These are phyloP conservation scores for Chaetorhynchus papuensis DNA, from an alignment of 2,113 vertebrate genomes.

Conservation along the genomic window DNA sequence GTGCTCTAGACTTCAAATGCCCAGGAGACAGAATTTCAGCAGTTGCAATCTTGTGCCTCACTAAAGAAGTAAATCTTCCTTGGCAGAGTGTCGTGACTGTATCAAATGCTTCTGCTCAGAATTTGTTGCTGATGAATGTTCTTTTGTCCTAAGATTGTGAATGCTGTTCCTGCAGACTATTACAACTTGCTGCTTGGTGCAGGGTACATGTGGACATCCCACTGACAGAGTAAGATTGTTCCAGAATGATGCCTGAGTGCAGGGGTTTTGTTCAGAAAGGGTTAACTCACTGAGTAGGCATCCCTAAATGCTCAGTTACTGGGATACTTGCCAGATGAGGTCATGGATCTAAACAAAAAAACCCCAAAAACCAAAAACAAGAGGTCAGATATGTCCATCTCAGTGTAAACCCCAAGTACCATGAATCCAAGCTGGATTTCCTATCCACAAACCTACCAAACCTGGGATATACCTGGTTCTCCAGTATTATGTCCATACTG, in stretches of 20 bases:
- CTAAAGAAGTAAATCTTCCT: background rate
- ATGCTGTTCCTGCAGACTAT: background rate
- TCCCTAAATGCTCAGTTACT: background rate
- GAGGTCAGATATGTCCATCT: background rate
- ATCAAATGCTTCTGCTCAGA: background rate
- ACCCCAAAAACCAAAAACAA: background rate
- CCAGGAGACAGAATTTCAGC: background rate
- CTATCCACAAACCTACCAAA: background rate
- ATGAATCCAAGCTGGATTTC: background rate
- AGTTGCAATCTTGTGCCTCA: background rate
- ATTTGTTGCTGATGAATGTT: background rate
- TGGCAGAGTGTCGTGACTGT: background rate
- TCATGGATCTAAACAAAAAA: background rate
- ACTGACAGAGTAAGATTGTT: background rate
- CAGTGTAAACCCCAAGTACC: background rate
- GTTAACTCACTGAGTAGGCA: background rate
- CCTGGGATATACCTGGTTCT: rapidly evolving
- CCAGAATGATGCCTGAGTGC: background rate
- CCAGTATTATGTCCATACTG: background rate
- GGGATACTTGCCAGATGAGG: background rate
- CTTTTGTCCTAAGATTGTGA: background rate
- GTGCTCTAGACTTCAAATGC: background rate
- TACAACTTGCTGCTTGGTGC: background rate
- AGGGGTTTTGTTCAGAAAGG: background rate
- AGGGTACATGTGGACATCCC: background rate